Conservation (phyloP, 2,797 vertebrate genomes). For the Melanotaenia nigrans region DNA sequence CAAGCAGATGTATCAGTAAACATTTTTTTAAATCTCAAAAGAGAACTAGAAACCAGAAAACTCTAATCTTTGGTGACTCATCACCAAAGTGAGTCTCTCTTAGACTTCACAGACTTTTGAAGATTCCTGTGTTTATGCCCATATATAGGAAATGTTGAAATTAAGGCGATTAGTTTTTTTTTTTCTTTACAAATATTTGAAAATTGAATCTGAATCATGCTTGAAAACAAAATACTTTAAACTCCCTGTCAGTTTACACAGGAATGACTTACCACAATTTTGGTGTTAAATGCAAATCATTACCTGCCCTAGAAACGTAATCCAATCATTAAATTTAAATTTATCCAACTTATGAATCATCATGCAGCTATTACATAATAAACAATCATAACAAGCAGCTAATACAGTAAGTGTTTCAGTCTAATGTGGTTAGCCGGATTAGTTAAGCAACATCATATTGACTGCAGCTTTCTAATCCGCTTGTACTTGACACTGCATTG, state of each 20-base stretch:
- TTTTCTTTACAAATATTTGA: conserved; percentile 64
- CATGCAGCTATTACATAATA: conserved; percentile 23
- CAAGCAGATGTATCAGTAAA: conserved; percentile 70
- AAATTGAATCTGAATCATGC: neutral
- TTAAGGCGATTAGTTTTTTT: conserved; percentile 52
- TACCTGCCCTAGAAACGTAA: conserved; percentile 15
- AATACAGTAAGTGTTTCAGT: conserved; percentile 22
- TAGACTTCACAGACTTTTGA: conserved; percentile 24
- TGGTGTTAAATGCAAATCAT: conserved; percentile 28
- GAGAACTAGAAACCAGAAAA: conserved; percentile 48
- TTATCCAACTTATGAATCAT: conserved; percentile 4
- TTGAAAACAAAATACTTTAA: conserved; percentile 27
- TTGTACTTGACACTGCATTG: neutral
- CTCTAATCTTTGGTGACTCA: conserved; percentile 57
- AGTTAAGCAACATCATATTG: conserved; percentile 32
- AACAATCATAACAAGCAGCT: conserved; percentile 17
- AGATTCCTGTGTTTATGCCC: conserved; percentile 56
- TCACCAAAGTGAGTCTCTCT: conserved; percentile 56
- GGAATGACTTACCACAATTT: neutral
- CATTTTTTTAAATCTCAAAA: conserved; percentile 51
- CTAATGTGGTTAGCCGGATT: conserved; percentile 28
- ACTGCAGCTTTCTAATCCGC: conserved; percentile 33
- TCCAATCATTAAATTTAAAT: conserved; percentile 24
- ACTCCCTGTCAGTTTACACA: conserved; percentile 10
- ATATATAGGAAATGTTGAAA: conserved; percentile 59